Base-by-base conservation (phyloP, 1,140 invertebrate genomes). In the Hycleus phaleratus region DNA sequence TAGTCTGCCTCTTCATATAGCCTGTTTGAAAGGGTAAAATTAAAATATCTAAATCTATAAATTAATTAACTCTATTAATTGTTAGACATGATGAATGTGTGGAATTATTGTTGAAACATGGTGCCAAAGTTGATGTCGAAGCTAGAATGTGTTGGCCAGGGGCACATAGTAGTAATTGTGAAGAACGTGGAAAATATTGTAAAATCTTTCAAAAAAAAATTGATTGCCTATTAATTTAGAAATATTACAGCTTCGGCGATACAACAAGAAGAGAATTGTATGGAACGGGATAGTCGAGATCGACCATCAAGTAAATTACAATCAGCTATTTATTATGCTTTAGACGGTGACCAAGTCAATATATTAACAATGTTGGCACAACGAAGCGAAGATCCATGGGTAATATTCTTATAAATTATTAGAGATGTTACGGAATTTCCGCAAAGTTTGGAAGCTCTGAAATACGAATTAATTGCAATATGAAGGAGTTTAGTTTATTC, bases 1-100 rank as follows among this genome's bases (percentile, higher is more conserved):
- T 66, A 87, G 85, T 58, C 72, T 87, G 24, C 85, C 85, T 11
- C 71, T 88, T 25, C 85, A 88, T 67, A 87, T 88, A 47, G 85
- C 85, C 24, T 86, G 85, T 55, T 71, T 85, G 2, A 84, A 84
- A 70, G 85, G 85, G 75, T 82, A 53, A 25, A 57, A 46, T 39
- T 55, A 12, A 45, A 9, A 0, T 49, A 3, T 11, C 18, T n/a
- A 49, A 12, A n/a, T 40, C 25, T 48, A 12, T 46, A 12, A 58
- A 53, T 59, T 53, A n/a, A 47, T 43, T n/a, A 38, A 47, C 55
- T 50, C 45, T 8, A 49, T 62, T 65, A 5, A 32, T 5, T 32
- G 7, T 42, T 58, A 73, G 71, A n/a, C 77, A 80, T 63, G 75
- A 80, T 66, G 78, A 81, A 64, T 79, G 79, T 71, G 77, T 81